phyloP scores from a whole-genome alignment of 2,113 vertebrate species.

The Macquaria ambigua region DNA sequence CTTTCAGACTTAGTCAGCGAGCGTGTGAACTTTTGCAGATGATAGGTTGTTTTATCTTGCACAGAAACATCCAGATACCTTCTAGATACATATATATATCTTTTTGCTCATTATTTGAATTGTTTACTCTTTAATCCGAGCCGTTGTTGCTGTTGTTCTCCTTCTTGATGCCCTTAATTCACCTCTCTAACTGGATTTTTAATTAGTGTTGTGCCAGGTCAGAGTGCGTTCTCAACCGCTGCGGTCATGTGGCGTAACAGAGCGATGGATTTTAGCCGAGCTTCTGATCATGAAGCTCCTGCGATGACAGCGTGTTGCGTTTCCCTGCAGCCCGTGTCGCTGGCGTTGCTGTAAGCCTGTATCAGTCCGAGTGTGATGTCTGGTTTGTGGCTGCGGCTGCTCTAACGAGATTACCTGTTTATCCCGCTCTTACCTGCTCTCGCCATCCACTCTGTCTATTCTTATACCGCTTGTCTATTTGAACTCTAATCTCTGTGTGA shows the following conservation, averaged over 20 bases:
- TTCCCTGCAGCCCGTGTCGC: neutral
- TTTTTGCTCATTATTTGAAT: too few species aligned
- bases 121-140: neutral
- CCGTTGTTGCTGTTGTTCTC: neutral
- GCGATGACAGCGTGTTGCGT: neutral
- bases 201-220: neutral
- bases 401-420: constrained; percentile 54
- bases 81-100: too few species aligned
- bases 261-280: neutral
- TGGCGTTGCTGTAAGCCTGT: constrained; percentile 8
- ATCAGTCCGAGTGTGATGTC: constrained; percentile 55
- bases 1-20: neutral
- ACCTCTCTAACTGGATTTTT: constrained; percentile 16
- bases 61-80: neutral
- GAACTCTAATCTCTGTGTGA: constrained; percentile 27
- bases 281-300: neutral
- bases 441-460: constrained; percentile 49
- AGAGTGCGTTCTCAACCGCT: neutral
- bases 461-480: constrained; percentile 43
- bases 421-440: constrained; percentile 35
- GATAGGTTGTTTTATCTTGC: neutral
- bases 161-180: neutral
- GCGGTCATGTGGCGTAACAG: neutral
- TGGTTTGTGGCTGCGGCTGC: constrained; percentile 42
- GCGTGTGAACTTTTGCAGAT: neutral